Evolutionary conservation across 2,113 vertebrate species (phyloP).

Genomic region (Platichthys flesus): DNA sequence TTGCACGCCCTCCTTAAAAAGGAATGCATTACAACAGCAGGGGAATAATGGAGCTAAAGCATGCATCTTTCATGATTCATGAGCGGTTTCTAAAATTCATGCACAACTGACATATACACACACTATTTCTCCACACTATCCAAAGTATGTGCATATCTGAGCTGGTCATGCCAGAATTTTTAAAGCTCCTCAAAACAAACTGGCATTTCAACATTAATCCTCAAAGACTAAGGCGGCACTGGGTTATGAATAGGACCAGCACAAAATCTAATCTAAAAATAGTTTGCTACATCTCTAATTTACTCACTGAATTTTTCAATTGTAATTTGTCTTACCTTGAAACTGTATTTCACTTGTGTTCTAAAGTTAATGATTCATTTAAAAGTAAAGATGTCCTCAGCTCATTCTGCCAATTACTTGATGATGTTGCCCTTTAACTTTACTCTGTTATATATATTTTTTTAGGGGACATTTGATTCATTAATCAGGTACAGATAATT

Average conservation of each 20-base stretch:
- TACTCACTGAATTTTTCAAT: background rate
- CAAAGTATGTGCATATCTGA: slow-evolving; percentile 15
- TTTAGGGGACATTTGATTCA: background rate
- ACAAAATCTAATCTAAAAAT: too few relatives aligned
- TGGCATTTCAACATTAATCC: slow-evolving; percentile 27
- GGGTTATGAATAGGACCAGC: background rate
- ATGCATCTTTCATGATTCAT: slow-evolving; percentile 16
- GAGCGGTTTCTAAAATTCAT: slow-evolving; percentile 3
- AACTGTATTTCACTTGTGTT: background rate
- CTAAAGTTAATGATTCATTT: background rate
- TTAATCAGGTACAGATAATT: background rate
- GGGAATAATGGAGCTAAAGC: slow-evolving; percentile 10
- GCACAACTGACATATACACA: background rate
- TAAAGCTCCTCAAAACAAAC: slow-evolving; percentile 51
- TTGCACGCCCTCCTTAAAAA: background rate
- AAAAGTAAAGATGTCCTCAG: background rate
- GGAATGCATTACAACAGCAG: background rate
- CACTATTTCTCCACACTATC: slow-evolving; percentile 4
- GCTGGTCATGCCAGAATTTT: slow-evolving; percentile 54
- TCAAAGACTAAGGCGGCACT: slow-evolving; percentile 1
- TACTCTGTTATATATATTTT: background rate
- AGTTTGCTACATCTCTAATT: background rate
- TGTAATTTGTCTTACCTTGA: background rate
- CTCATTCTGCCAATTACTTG: background rate
- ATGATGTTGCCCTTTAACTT: background rate